Evolutionary conservation across 2,797 vertebrate genomes (phyloP), one percentile per base, ranked within the genome.

Genomic region (Threskiornis aethiopicus): DNA sequence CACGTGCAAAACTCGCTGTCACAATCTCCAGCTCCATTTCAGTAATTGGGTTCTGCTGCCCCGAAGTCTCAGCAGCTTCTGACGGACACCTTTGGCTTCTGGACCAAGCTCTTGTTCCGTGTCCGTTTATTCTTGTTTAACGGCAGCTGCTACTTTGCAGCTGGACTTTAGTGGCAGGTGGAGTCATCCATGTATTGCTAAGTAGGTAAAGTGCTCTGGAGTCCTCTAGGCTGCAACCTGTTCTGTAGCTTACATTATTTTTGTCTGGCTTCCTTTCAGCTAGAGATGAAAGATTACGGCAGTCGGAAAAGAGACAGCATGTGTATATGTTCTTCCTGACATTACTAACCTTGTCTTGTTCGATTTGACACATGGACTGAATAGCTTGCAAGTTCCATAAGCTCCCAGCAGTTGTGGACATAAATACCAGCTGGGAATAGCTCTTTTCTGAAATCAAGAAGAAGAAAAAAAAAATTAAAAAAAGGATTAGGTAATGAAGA

Each of bases 371-470:
- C 99, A 99, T 99, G 97, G 99, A 98, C 76, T 99, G 99, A 98
- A 99, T 99, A 82, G 99, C 99, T 84, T 99, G 99, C 93, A 99
- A 98, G 96, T 99, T 99, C 99, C 99, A 99, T 93, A 99, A 99
- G 97, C 99, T 99, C 96, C 99, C 99, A 16, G 99, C 99, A 90
- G 99, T 99, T 97, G 99, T 99, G 77, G 99, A 99, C 98, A 99
- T 99, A 98, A 99, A 99, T 94, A 99, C 99, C 98, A 99, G 98
- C 98, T 99, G 99, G 89, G 99, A 99, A 90, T 99, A 99, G 95
- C 96, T 98, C 93, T 98, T 98, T 88, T 97, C 98, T 98, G 96
- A 90, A 98, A 98, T 70, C 59, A 66, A 93, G 22, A 84, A 65
- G 71, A 28, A 51, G 83, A 85, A 71, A 25, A 88, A 87, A 26